Base-by-base conservation (phyloP, 2,888 invertebrate genomes). In the Dryobotodes eremita region DNA sequence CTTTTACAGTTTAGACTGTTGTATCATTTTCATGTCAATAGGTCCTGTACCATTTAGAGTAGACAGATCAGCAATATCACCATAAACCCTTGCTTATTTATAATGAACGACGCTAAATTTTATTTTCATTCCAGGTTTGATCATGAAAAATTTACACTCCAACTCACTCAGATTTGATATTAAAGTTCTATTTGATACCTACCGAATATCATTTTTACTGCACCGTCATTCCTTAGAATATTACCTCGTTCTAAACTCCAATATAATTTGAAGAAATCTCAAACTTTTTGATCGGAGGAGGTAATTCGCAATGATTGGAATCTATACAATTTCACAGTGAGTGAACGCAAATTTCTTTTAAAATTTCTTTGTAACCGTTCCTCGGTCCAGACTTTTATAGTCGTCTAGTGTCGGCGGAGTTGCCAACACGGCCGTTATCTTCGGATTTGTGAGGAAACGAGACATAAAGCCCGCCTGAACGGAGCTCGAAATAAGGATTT, bases 391-490 rank as follows among this genome's bases (percentile, higher is more conserved):
- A 90, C 86, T 90, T 92, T 91, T 91, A 88, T 86, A 87, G 87
- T 86, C 82, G 89, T 81, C 89, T 89, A 89, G 88, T 88, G 88
- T 88, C 84, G 82, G 79, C 71, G 82, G 84, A 80, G 86, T 84
- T 90, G 89, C 90, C 91, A 89, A 89, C 90, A 89, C 86, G 89
- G 76, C 83, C 88, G 92, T 91, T 94, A 94, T 93, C 94, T 93
- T 89, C 90, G 92, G 93, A 94, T 95, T 94, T 94, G 92, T 92
- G 91, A 92, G 90, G 89, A 92, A 93, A 93, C 92, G 92, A 93
- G 92, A 94, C 93, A 90, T 92, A 94, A 93, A 94, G 92, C 94
- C 90, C 86, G 89, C 89, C 90, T 91, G 90, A 92, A 92, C 92
- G 92, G 89, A 91, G 91, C 89, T 90, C 89, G 88, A 86, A 89